Base-by-base conservation (phyloP, 2,888 invertebrate genomes). In the Hedychridium roseum region DNA sequence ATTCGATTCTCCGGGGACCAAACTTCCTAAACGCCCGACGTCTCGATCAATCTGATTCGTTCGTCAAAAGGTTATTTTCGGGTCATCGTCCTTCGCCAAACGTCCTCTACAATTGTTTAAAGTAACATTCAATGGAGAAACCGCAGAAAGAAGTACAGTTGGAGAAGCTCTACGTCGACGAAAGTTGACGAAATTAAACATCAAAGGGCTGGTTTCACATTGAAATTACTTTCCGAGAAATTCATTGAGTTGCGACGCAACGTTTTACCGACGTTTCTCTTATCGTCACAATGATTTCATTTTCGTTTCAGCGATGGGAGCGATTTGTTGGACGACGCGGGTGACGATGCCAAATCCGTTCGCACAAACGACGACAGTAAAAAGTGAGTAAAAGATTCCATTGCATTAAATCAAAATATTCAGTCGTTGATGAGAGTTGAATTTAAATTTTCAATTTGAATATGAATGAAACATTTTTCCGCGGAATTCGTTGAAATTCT, bases 321-420 rank as follows among this genome's bases (percentile, higher is more conserved):
- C 68, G 81, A 86, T 40, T 78, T 82, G 63, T 87, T 89, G 38
- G 89, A 90, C 50, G 90, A 89, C 47, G 81, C 82, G n/a, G 84
- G 81, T 0, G 89, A 90, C 47, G 90, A 90, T 61, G 72, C 83
- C 5, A 87, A 86, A 71, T 88, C 89, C 2, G 80, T 82, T 2
- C 85, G 88, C 66, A 87, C 88, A 6, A 83, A 82, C 28, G 86
- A 87, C 68, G 87, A 86, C 64, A 86, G 82, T 67, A 87, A 88
- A 75, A 88, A 88, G 88, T 88, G 79, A 82, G 85, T 80, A 11
- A 30, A 49, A 11, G 11, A 23, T 23, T 23, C 5, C 23, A 23
- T 23, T 23, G 23, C 23, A 9, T 23, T 23, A 23, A 6, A 5
- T 23, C n/a, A n/a, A n/a, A n/a, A n/a, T n/a, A n/a, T n/a, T n/a